These are phyloP conservation scores for Platichthys stellatus DNA, from an alignment of 2,113 vertebrate species.

Conservation along the genomic window DNA sequence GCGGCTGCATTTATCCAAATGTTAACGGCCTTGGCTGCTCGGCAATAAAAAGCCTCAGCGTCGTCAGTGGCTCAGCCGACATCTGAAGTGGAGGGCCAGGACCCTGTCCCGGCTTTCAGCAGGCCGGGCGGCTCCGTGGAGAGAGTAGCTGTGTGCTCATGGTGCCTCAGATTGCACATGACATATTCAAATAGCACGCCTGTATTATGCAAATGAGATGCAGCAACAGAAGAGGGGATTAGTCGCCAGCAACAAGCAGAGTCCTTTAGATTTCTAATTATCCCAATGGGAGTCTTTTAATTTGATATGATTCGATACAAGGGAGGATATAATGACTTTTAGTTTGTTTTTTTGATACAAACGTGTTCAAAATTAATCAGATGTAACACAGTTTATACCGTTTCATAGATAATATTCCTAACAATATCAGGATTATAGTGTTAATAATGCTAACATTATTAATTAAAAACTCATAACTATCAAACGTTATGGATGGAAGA, in stretches of 20 bases:
- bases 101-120: slow-evolving; percentile 43
- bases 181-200: slow-evolving; percentile 44
- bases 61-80: slow-evolving; percentile 50
- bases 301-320: background rate
- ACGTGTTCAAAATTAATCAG: background rate
- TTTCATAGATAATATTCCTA: too few species aligned
- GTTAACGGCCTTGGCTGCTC: slow-evolving; percentile 55
- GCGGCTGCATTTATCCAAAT: slow-evolving; percentile 54
- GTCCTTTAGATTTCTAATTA: slow-evolving; percentile 10
- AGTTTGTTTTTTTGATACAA: background rate
- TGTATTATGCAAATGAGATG: slow-evolving; percentile 46
- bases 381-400: background rate
- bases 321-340: background rate
- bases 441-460: too few species aligned
- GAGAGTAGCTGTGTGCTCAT: slow-evolving; percentile 16
- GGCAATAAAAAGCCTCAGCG: slow-evolving; percentile 11
- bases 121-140: slow-evolving; percentile 18
- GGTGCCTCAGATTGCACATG: slow-evolving; percentile 34
- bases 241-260: slow-evolving; percentile 10
- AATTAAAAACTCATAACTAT: too few species aligned
- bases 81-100: slow-evolving; percentile 53
- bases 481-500: too few species aligned
- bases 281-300: background rate
- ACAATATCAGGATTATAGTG: too few species aligned
- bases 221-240: slow-evolving; percentile 1